Evolutionary conservation across 2,113 vertebrate genomes (phyloP), one percentile per base, ranked within the genome.

Genomic region (Amblyopsis rosae): DNA sequence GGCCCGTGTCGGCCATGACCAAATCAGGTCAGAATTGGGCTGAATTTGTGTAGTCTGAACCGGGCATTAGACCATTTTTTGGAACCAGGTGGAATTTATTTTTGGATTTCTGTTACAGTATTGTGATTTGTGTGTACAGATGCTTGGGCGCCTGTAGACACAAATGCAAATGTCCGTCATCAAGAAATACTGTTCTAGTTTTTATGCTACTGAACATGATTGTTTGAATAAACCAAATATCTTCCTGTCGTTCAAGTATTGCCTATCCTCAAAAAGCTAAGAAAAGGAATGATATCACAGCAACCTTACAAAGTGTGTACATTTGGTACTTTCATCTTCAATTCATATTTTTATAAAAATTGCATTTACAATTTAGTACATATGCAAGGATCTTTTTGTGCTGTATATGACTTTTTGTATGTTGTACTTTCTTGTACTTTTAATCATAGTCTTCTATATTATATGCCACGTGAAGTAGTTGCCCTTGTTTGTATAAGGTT

Each of bases 391-490:
- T 68, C 63, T 71, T 86, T 72, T 79, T 77, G 48, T 80, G 76
- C 55, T 83, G 84, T 91, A 91, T 89, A 91, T 82, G 90, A 87
- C 75, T 75, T 53, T 83, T 80, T 82, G 67, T 76, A 68, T 77
- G 81, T 68, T 82, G 68, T 88, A 75, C 70, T 83, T 82, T 81
- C 15, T 50, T 72, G 69, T 74, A 46, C 57, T 87, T 83, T 90
- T 91, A 90, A 89, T 85, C 84, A 76, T 79, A 83, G 35, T 41
- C 35, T 26, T 3, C 35, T 41, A 41, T 41, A 41, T 41, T 88
- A 82, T 87, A 80, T 85, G 75, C 53, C 84, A 83, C 86, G 89
- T 91, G 89, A 92, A 93, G 89, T 91, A 92, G 88, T 87, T 84
- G 79, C 83, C 65, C 65, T 61, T 85, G 70, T 90, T 87, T 86